These are phyloP conservation scores for Chloromyia formosa DNA, from an alignment of 2,888 invertebrate genomes.

Conservation along the genomic window DNA sequence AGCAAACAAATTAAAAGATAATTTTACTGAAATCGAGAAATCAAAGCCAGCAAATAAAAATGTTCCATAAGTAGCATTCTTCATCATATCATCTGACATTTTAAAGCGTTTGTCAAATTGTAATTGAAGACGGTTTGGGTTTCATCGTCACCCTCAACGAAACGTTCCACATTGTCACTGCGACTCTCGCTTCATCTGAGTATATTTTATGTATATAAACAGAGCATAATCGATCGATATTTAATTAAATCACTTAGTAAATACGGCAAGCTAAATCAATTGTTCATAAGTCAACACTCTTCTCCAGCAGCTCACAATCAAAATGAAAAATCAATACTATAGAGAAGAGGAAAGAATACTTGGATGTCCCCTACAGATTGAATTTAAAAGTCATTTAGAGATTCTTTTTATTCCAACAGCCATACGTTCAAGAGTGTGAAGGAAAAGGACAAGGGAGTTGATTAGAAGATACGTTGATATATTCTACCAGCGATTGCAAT, in stretches of 20 bases:
- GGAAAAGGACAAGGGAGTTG: background rate
- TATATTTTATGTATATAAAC: too few species aligned
- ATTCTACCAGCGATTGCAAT: background rate
- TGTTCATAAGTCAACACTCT: constrained; percentile 27
- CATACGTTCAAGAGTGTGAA: too few species aligned
- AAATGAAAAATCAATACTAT: constrained; percentile 38
- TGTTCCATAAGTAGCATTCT: background rate
- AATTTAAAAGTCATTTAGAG: constrained; percentile 35
- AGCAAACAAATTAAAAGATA: too few species aligned
- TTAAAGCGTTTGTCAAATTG: background rate
- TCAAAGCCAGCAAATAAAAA: too few species aligned
- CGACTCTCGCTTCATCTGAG: too few species aligned
- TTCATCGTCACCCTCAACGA: background rate
- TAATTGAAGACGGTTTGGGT: background rate
- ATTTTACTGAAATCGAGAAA: too few species aligned
- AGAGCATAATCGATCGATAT: constrained; percentile 18
- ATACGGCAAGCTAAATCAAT: constrained; percentile 21
- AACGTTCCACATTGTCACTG: background rate
- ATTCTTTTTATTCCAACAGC: background rate
- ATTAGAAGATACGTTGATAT: background rate
- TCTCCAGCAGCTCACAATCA: constrained; percentile 9
- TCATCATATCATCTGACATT: background rate
- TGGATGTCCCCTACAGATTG: constrained; percentile 24
- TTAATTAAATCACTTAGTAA: constrained; percentile 37
- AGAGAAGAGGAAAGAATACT: background rate